phyloP scores from a whole-genome alignment of 2,113 vertebrate species.

The Sebastes fasciatus region DNA sequence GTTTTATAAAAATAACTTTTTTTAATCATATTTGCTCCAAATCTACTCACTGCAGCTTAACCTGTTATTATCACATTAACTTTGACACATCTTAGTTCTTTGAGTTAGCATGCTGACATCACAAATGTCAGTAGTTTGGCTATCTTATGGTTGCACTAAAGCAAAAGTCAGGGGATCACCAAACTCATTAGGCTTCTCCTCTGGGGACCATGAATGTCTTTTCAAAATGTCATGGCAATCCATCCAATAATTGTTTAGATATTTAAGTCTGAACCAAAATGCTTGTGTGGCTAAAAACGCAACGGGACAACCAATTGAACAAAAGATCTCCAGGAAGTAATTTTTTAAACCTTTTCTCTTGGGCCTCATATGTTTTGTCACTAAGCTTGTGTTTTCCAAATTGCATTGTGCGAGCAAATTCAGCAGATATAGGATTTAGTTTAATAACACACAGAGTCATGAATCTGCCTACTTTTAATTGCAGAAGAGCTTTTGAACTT shows the following conservation, averaged over 20 bases:
- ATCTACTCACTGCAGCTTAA: too few species aligned
- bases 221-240: background rate
- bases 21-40: too few species aligned
- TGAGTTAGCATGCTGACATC: background rate
- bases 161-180: background rate
- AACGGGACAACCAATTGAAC: background rate
- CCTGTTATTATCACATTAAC: too few species aligned
- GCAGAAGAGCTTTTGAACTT: slow-evolving; percentile 18
- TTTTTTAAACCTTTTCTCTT: slow-evolving; percentile 2
- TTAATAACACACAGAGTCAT: slow-evolving; percentile 1
- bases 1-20: too few species aligned
- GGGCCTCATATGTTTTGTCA: background rate
- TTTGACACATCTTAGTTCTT: too few species aligned
- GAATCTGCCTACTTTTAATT: slow-evolving; percentile 15
- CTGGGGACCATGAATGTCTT: background rate
- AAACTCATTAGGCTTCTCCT: background rate
- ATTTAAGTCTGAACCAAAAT: background rate
- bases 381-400: background rate
- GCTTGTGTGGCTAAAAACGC: background rate
- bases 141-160: background rate
- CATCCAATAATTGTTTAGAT: background rate
- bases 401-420: background rate
- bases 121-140: background rate
- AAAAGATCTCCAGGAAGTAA: background rate
- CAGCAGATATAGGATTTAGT: background rate